Conservation (phyloP, 2,797 vertebrate species). For the Neosilurus mollespiculum region DNA sequence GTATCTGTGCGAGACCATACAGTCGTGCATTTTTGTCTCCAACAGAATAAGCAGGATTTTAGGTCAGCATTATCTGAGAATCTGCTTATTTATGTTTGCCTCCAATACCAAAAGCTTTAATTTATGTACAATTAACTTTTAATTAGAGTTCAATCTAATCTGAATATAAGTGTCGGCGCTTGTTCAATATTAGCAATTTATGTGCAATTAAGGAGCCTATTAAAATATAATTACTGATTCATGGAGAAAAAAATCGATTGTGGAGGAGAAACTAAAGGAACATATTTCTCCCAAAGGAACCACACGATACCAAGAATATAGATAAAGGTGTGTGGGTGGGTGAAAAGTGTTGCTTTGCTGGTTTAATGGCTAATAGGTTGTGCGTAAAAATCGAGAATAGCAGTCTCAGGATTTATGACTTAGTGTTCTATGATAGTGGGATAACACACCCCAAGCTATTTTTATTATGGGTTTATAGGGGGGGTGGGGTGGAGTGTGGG, state of each 20-base stretch:
- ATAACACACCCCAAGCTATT: not conserved
- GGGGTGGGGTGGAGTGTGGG: no score
- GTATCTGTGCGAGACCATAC: not conserved
- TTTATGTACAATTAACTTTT: constrained; percentile 74
- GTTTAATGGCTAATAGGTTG: not conserved
- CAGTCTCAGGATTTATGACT: not conserved
- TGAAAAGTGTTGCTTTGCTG: not conserved
- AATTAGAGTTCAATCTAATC: constrained; percentile 76
- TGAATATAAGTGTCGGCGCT: constrained; percentile 73
- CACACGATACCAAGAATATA: not conserved
- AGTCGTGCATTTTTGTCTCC: not conserved
- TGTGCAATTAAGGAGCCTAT: constrained; percentile 74
- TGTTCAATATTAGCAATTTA: constrained; percentile 73
- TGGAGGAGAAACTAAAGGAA: constrained; percentile 56
- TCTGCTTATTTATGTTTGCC: constrained; percentile 51
- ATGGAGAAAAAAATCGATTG: constrained; percentile 59
- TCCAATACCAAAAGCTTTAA: constrained; percentile 59
- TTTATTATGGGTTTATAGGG: not conserved
- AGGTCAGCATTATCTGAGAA: not conserved
- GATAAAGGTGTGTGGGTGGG: constrained; percentile 7
- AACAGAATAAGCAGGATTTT: not conserved
- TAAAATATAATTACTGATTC: constrained; percentile 74
- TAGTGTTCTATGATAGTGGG: not conserved
- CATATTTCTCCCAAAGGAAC: constrained; percentile 16
- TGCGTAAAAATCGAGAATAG: not conserved